Evolutionary conservation across 2,113 vertebrate species (phyloP).

Genomic region (Reinhardtius hippoglossoides): DNA sequence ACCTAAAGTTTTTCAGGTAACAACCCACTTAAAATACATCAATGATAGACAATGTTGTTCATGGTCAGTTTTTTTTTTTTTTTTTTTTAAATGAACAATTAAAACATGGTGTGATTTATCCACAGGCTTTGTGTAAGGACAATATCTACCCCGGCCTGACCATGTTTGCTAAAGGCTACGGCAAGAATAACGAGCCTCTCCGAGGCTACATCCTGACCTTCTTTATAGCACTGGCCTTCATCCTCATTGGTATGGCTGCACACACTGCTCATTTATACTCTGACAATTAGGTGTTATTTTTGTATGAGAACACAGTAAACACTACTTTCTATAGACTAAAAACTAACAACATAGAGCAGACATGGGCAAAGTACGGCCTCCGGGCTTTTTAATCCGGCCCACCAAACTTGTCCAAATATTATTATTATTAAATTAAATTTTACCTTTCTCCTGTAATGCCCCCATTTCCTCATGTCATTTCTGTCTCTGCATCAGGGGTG

Average conservation of each 20-base stretch:
- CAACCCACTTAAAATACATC: not conserved
- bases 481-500: too few species aligned
- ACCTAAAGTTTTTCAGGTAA: conserved; percentile 98
- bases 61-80: not conserved
- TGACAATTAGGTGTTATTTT: not conserved
- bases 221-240: conserved; percentile 95
- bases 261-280: not conserved
- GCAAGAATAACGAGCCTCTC: conserved; percentile 98
- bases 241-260: conserved; percentile 89
- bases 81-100: not conserved
- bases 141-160: conserved; percentile 95
- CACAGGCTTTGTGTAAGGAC: conserved; percentile 96
- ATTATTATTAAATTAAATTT: too few species aligned
- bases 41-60: not conserved
- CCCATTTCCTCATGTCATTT: too few species aligned
- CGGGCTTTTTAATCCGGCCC: too few species aligned
- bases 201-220: conserved; percentile 97
- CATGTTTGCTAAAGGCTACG: conserved; percentile 96
- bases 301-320: too few species aligned
- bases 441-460: too few species aligned
- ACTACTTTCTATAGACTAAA: too few species aligned
- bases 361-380: too few species aligned
- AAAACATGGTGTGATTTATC: not conserved
- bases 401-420: too few species aligned
- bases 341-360: too few species aligned